These are phyloP conservation scores for Pygocentrus nattereri DNA, from an alignment of 2,797 vertebrate genomes.

Conservation along the genomic window DNA sequence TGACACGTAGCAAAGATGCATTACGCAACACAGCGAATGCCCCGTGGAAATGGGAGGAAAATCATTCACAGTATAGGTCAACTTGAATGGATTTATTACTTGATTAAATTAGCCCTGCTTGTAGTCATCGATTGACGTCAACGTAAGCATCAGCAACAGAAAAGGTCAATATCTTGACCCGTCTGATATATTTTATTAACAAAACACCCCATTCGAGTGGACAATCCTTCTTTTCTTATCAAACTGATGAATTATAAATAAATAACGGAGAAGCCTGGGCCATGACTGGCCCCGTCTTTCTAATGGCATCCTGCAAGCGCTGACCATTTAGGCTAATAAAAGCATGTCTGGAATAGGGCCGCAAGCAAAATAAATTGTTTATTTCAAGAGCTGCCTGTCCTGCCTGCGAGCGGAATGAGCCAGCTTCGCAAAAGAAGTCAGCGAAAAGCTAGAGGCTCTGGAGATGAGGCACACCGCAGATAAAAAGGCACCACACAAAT, in stretches of 20 bases:
- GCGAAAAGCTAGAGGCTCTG: slow-evolving; percentile 14
- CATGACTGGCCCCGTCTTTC: neutral
- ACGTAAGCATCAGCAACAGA: neutral
- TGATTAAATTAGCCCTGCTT: neutral
- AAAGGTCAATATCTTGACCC: slow-evolving; percentile 3
- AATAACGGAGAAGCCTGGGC: slow-evolving; percentile 5
- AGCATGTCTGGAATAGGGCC: slow-evolving; percentile 36
- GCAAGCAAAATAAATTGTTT: slow-evolving; percentile 36
- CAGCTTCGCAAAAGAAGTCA: slow-evolving; percentile 27
- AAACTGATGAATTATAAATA: slow-evolving; percentile 15
- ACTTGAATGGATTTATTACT: neutral
- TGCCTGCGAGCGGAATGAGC: slow-evolving; percentile 26
- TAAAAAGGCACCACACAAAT: neutral
- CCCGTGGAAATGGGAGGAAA: neutral
- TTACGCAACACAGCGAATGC: neutral
- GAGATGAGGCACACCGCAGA: neutral
- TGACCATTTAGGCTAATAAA: slow-evolving; percentile 31
- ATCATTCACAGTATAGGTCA: slow-evolving; percentile 3
- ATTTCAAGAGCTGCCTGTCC: slow-evolving; percentile 35
- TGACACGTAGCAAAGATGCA: neutral
- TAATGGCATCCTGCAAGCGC: slow-evolving; percentile 45
- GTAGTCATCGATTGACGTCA: slow-evolving; percentile 15
- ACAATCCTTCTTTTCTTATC: neutral
- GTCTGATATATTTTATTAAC: neutral
- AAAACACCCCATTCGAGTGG: neutral